phyloP scores from a whole-genome alignment of 2,888 invertebrate genomes.

The Trichopoda pennipes region DNA sequence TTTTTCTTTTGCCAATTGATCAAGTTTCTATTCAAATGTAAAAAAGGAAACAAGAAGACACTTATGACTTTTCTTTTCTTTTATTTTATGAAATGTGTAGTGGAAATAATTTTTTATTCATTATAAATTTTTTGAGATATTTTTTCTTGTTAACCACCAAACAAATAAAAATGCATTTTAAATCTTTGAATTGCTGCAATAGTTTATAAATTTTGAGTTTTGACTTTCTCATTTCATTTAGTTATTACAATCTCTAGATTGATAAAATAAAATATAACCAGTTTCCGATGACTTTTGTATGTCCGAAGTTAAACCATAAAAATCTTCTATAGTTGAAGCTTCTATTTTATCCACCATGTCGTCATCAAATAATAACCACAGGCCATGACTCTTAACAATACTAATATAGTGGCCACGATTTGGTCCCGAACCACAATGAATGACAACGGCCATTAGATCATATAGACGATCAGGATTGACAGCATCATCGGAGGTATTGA shows the following conservation, averaged over 20 bases:
- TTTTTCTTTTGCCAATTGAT: no score
- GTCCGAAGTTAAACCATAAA: conserved; percentile 99
- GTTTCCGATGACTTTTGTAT: conserved; percentile 99
- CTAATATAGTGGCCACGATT: conserved; percentile 99
- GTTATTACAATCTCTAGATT: conserved; percentile 89
- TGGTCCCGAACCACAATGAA: conserved; percentile 99
- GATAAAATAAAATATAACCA: conserved; percentile 99
- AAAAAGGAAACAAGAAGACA: no score
- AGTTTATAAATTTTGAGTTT: no score
- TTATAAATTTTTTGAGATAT: no score
- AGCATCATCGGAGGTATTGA: conserved; percentile 99
- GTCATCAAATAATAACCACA: conserved; percentile 99
- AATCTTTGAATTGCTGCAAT: no score
- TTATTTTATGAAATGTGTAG: no score
- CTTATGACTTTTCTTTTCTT: no score
- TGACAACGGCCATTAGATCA: conserved; percentile 99
- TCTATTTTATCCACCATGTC: conserved; percentile 99
- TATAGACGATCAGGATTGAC: conserved; percentile 98
- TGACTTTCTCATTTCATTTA: conserved; percentile 63
- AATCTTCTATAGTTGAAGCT: conserved; percentile 98
- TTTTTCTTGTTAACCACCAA: no score
- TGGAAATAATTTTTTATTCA: no score
- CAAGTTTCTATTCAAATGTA: no score
- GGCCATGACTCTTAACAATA: conserved; percentile 99
- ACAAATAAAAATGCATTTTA: no score